Conservation (phyloP, 1,140 invertebrate species). For the Heterodera carotae region DNA sequence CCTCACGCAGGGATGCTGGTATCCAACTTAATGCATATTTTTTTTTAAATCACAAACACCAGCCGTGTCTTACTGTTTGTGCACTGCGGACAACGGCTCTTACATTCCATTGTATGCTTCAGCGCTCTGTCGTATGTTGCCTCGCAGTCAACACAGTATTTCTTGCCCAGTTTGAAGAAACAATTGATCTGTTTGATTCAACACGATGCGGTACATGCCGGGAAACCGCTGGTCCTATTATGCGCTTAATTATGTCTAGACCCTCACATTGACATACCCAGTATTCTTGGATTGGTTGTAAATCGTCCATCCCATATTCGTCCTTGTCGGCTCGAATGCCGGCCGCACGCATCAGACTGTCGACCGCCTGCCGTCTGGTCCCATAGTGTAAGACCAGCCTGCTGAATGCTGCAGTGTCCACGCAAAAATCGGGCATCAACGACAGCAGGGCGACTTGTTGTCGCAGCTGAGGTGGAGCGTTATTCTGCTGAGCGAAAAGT, state of each 20-base stretch:
- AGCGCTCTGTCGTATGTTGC: neutral
- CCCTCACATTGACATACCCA: neutral
- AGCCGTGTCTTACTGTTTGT: neutral
- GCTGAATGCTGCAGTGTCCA: neutral
- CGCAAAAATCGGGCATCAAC: neutral
- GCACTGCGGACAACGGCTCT: neutral
- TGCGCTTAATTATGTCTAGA: too few species aligned
- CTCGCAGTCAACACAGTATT: neutral
- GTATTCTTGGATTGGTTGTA: neutral
- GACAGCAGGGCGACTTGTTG: neutral
- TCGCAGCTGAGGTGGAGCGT: neutral
- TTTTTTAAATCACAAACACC: neutral
- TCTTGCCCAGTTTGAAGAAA: neutral
- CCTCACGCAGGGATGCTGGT: neutral
- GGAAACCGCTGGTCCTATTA: neutral
- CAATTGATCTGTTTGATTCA: constrained; percentile 1
- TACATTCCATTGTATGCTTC: neutral
- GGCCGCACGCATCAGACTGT: neutral
- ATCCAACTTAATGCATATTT: neutral
- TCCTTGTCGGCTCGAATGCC: neutral
- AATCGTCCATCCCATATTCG: neutral
- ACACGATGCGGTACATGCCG: neutral
- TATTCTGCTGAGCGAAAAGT: neutral
- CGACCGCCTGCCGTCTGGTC: neutral
- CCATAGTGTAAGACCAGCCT: neutral